Evolutionary conservation across 2,888 invertebrate species (phyloP).

Genomic region (Dendrolimus pini): DNA sequence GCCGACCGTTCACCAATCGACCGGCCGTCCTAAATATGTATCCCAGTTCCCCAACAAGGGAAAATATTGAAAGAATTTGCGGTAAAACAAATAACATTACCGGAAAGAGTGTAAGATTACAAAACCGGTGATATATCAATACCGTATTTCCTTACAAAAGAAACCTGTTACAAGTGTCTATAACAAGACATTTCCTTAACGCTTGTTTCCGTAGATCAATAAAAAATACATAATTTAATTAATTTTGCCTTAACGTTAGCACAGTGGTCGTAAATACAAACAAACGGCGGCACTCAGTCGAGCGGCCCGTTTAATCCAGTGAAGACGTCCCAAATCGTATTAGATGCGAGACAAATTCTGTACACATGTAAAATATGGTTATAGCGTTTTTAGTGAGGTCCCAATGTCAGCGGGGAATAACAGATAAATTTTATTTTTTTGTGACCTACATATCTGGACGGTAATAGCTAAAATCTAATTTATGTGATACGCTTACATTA

Average conservation of each 20-base stretch:
- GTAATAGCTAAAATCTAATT: too few species aligned
- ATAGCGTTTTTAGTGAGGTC: conserved; percentile 9
- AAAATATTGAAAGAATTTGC: too few species aligned
- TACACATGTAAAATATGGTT: conserved; percentile 31
- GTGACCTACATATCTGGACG: background rate
- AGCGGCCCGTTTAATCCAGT: conserved; percentile 31
- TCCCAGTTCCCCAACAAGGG: too few species aligned
- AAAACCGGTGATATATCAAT: too few species aligned
- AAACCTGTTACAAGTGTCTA: too few species aligned
- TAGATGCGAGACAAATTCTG: conserved; percentile 28
- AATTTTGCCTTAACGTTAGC: conserved; percentile 13
- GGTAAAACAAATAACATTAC: too few species aligned
- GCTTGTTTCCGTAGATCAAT: background rate
- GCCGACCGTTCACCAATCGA: too few species aligned
- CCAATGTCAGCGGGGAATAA: conserved; percentile 4
- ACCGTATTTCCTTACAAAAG: too few species aligned
- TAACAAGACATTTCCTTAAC: too few species aligned
- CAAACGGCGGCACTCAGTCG: conserved; percentile 29
- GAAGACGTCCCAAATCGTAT: conserved; percentile 34
- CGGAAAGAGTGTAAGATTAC: too few species aligned
- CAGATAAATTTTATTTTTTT: background rate
- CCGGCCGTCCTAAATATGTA: too few species aligned
- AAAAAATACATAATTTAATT: conserved; percentile 13
- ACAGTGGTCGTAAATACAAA: conserved; percentile 26
- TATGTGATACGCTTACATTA: too few species aligned